A percentile compares a stretch with the other conserved stretches of the same genome.
Conservation (phyloP, 2,888 invertebrate genomes). For the Troides helena region DNA sequence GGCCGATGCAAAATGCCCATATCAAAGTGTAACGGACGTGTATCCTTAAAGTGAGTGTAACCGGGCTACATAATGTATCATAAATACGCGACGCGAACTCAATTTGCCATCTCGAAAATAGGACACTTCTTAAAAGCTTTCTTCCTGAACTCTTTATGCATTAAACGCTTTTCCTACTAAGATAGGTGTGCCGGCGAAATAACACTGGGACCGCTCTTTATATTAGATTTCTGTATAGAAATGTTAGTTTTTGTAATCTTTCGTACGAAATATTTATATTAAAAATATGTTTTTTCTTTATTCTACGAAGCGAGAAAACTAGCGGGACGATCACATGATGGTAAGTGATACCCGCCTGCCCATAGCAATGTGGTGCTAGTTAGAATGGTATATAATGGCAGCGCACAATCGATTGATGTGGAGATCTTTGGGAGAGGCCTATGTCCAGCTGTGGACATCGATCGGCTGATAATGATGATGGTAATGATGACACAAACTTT, state of each 20-base stretch:
- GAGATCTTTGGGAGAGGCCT: no score
- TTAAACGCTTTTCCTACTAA: constrained; percentile 24
- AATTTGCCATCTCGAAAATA: constrained; percentile 45
- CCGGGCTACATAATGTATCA: constrained; percentile 26
- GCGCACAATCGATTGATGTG: no score
- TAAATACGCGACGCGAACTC: constrained; percentile 39
- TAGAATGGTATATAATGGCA: no score
- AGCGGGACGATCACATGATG: no score
- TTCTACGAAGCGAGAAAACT: no score
- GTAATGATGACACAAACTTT: no score
- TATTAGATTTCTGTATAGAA: constrained; percentile 2
- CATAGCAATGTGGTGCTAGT: no score
- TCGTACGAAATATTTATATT: no score
- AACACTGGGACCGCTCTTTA: constrained; percentile 6
- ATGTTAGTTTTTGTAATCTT: background rate
- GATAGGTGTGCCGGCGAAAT: constrained; percentile 10
- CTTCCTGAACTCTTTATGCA: constrained; percentile 32
- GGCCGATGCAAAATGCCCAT: constrained; percentile 31
- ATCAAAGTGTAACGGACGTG: constrained; percentile 34
- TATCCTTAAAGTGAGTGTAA: constrained; percentile 32
- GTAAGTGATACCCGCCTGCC: no score
- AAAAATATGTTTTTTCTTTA: no score
- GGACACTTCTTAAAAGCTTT: constrained; percentile 51
- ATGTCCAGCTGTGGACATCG: no score
- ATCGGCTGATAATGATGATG: no score